Percentiles rank a stretch among this genome's conserved stretches.
These are phyloP conservation scores for Lytechinus pictus DNA, from an alignment of 35 echinoderm and acorn worm genomes.

Conservation along the genomic window DNA sequence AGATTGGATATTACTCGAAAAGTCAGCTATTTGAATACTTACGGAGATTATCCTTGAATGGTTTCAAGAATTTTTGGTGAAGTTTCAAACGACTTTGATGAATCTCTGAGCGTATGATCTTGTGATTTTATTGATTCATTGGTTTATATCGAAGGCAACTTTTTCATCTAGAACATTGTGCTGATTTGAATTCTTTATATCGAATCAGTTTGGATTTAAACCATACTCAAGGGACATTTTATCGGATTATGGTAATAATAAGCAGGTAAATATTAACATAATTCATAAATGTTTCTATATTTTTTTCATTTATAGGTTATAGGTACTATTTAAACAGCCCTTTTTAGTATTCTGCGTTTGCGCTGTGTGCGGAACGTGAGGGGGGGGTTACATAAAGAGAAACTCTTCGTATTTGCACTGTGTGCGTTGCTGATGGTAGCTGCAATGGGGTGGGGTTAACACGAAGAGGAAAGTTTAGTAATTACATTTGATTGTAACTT, in stretches of 20 bases:
- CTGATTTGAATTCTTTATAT: background rate
- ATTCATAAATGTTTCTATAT: no score
- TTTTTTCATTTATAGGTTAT: no score
- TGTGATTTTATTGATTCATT: background rate
- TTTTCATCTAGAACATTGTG: background rate
- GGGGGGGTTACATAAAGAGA: no score
- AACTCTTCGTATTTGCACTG: no score
- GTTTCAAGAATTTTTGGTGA: background rate
- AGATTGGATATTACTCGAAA: background rate
- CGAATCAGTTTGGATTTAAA: background rate
- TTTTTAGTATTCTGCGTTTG: no score
- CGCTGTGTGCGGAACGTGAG: no score
- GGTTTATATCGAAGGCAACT: background rate
- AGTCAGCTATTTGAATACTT: background rate
- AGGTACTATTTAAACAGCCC: no score
- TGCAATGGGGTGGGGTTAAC: no score
- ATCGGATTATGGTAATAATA: background rate
- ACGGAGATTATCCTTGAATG: background rate
- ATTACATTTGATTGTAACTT: no score
- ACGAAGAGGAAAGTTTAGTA: no score
- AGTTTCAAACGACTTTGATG: background rate
- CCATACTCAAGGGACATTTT: background rate
- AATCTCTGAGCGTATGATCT: background rate
- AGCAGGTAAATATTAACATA: background rate
- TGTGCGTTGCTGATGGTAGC: no score